Base-by-base conservation (phyloP, 1,140 invertebrate genomes). In the Heliconius congener region DNA sequence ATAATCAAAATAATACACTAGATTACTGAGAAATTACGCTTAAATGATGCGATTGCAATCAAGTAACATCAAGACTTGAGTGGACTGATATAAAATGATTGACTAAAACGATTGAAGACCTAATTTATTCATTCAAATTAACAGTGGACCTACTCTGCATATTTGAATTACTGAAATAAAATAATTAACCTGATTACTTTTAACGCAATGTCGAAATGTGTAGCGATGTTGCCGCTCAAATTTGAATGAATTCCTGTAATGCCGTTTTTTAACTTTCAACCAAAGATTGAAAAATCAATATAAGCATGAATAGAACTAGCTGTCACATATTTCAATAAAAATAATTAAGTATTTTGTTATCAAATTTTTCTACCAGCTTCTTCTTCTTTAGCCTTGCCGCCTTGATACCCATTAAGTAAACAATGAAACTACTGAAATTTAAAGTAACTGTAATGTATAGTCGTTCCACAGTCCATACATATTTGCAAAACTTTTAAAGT, bases 61-160 rank as follows among this genome's bases (percentile, higher is more conserved):
- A 78, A 74, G n/a, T 66, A 57, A 50, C 27, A 78, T 74, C 50
- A 74, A 78, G 50, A 78, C 16, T 77, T 77, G 70, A 77, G 30
- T 77, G 50, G 75, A 71, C 66, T 30, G 16, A 71, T 55, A 77
- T 76, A 70, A 76, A 76, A 77, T 66, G 39, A 72, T 71, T 72
- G 71, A 72, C 70, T 72, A 39, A 71, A 66, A 57, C 60, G 57
- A 73, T 73, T 80, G 74, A 30, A 50, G 74, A 76, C 79, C 74
- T 76, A 37, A 80, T 76, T 80, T 80, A 73, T 6, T 37, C 34
- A 37, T 37, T 1, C 34, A 76, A 80, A 80, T 76, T 76, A 71
- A 23, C 37, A 73, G 71, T 39, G 76, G 74, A 73, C 79, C 79
- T 76, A 80, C 50, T 74, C 77, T 73, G 66, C 46, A 77, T 71